These are phyloP conservation scores for Epistrophella euchroma DNA, from an alignment of 2,888 invertebrate species.

Conservation along the genomic window DNA sequence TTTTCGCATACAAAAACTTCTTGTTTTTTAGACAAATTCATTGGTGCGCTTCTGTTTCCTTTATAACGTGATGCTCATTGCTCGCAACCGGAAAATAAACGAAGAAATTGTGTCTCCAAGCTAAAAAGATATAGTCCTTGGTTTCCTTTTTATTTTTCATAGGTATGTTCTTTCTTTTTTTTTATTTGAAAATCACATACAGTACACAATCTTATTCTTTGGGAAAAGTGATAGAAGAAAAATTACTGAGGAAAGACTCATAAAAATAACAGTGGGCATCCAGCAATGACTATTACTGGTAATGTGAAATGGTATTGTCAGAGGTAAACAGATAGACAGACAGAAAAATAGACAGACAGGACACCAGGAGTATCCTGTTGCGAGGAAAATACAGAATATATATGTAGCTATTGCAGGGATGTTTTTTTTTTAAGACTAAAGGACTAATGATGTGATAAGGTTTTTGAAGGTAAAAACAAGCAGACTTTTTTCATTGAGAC, in stretches of 20 bases:
- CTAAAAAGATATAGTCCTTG: slow-evolving; percentile 29
- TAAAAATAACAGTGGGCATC: slow-evolving; percentile 69
- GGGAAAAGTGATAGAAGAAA: slow-evolving; percentile 24
- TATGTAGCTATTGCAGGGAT: background rate
- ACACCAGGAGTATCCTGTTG: slow-evolving; percentile 46
- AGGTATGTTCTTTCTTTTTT: background rate
- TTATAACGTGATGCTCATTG: slow-evolving; percentile 63
- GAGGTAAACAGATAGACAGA: slow-evolving; percentile 39
- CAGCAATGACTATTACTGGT: slow-evolving; percentile 52
- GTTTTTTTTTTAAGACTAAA: background rate
- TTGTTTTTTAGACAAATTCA: slow-evolving; percentile 50
- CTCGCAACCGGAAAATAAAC: slow-evolving; percentile 52
- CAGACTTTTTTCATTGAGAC: background rate
- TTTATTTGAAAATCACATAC: background rate
- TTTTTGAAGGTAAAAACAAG: slow-evolving; percentile 4
- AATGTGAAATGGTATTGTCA: slow-evolving; percentile 53
- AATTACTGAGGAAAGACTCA: slow-evolving; percentile 58
- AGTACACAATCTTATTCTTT: background rate
- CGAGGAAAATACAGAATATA: background rate
- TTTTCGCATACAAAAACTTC: slow-evolving; percentile 11
- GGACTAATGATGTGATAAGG: background rate
- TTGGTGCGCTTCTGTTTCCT: slow-evolving; percentile 55
- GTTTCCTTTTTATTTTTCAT: slow-evolving; percentile 28
- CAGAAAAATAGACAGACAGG: slow-evolving; percentile 9
- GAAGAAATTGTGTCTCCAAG: slow-evolving; percentile 45